Conservation (phyloP, 2,113 vertebrate species). For the Oreotragus oreotragus region DNA sequence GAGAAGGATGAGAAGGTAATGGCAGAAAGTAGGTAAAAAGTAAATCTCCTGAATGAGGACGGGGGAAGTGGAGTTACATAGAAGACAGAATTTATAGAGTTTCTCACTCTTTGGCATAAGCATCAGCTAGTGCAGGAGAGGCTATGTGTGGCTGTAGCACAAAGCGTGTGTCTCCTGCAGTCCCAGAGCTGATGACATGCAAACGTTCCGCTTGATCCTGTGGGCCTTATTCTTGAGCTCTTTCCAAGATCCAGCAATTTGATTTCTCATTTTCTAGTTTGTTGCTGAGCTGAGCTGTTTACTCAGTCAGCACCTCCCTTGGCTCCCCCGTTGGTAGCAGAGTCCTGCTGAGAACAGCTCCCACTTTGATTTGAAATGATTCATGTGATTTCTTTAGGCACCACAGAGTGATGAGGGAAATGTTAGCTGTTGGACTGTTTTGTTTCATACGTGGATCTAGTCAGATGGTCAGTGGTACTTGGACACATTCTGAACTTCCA, state of each 20-base stretch:
- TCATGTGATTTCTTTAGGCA: neutral
- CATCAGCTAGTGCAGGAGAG: neutral
- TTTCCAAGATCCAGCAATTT: neutral
- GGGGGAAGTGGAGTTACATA: neutral
- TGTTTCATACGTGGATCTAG: neutral
- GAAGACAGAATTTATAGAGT: neutral
- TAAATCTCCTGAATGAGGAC: neutral
- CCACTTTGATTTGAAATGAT: neutral
- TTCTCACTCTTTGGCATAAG: neutral
- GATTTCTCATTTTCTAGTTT: neutral
- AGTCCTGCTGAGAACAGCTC: neutral
- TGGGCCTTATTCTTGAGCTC: neutral
- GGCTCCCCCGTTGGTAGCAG: neutral
- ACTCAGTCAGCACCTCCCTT: neutral
- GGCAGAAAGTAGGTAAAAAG: neutral
- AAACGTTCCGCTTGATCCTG: neutral
- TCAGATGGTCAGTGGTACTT: neutral
- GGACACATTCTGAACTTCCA: neutral
- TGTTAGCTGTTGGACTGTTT: neutral
- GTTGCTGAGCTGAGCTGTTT: neutral
- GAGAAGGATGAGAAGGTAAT: neutral
- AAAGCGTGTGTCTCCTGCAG: neutral
- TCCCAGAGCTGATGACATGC: neutral
- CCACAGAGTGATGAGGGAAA: neutral
- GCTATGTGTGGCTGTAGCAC: neutral